These are phyloP conservation scores for Erebia aethiops DNA, from an alignment of 2,888 invertebrate genomes.

Conservation along the genomic window DNA sequence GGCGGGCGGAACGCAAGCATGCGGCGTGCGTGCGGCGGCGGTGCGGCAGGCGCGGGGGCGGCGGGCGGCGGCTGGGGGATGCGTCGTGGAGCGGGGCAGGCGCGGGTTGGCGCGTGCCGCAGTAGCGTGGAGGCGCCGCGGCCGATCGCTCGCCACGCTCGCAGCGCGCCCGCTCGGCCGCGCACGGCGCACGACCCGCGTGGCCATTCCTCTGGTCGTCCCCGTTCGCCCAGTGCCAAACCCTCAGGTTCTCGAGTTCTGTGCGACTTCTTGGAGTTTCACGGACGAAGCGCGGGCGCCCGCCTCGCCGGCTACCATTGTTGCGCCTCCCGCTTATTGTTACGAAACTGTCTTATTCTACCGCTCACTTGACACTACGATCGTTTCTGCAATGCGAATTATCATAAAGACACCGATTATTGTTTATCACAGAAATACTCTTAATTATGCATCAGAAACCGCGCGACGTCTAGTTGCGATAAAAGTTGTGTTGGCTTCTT, in stretches of 20 bases:
- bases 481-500: slow-evolving; percentile 11
- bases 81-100: slow-evolving; percentile 58
- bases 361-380: slow-evolving; percentile 44
- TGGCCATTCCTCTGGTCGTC: slow-evolving; percentile 58
- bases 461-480: not conserved
- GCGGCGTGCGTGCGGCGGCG: slow-evolving; percentile 76
- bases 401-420: slow-evolving; percentile 25
- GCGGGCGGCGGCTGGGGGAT: slow-evolving; percentile 52
- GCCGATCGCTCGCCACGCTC: slow-evolving; percentile 64
- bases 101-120: slow-evolving; percentile 75
- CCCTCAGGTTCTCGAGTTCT: slow-evolving; percentile 45
- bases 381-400: slow-evolving; percentile 47
- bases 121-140: slow-evolving; percentile 79
- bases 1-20: slow-evolving; percentile 71
- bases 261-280: slow-evolving; percentile 50
- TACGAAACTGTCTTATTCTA: slow-evolving; percentile 52
- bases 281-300: slow-evolving; percentile 49
- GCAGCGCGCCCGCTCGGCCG: slow-evolving; percentile 59
- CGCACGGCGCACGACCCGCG: slow-evolving; percentile 52
- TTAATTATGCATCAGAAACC: not conserved
- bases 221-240: slow-evolving; percentile 56
- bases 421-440: slow-evolving; percentile 2
- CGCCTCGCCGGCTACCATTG: slow-evolving; percentile 45
- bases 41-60: slow-evolving; percentile 52
- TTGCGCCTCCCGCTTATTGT: slow-evolving; percentile 49